phyloP scores from a whole-genome alignment of 2,888 invertebrate species.

The Drosophila falleni region DNA sequence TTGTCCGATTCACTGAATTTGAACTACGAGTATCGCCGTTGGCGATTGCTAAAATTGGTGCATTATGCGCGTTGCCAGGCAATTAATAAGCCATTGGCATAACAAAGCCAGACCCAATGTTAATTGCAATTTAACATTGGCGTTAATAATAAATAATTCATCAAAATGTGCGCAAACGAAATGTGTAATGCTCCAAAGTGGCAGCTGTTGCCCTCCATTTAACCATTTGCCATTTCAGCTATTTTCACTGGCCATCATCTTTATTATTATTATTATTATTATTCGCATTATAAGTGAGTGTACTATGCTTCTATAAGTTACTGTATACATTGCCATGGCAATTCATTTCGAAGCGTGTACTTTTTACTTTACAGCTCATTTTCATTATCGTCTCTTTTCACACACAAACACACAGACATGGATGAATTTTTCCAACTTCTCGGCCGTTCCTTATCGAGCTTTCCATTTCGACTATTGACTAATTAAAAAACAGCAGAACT shows the following conservation, averaged over 20 bases:
- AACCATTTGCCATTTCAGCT: constrained; percentile 25
- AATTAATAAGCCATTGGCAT: constrained; percentile 54
- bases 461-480: constrained; percentile 70
- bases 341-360: constrained; percentile 54
- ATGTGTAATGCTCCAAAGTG: constrained; percentile 20
- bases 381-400: constrained; percentile 30
- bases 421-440: constrained; percentile 37
- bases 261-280: constrained; percentile 22
- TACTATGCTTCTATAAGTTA: constrained; percentile 42
- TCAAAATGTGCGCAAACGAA: constrained; percentile 32
- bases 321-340: constrained; percentile 54
- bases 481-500: constrained; percentile 70
- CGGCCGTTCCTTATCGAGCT: constrained; percentile 61
- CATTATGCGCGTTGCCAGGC: constrained; percentile 44
- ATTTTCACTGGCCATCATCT: constrained; percentile 25
- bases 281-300: constrained; percentile 22
- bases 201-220: constrained; percentile 31
- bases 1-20: constrained; percentile 3
- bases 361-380: constrained; percentile 64
- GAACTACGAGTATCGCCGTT: constrained; percentile 16
- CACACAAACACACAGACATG: constrained; percentile 6
- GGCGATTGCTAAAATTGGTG: constrained; percentile 34
- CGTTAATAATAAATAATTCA: constrained; percentile 58
- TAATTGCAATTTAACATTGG: constrained; percentile 57
- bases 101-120: constrained; percentile 40